A percentile compares a stretch with the other conserved stretches of the same genome.
These are phyloP conservation scores for Brachylomia viminalis DNA, from an alignment of 2,888 invertebrate genomes.

Conservation along the genomic window DNA sequence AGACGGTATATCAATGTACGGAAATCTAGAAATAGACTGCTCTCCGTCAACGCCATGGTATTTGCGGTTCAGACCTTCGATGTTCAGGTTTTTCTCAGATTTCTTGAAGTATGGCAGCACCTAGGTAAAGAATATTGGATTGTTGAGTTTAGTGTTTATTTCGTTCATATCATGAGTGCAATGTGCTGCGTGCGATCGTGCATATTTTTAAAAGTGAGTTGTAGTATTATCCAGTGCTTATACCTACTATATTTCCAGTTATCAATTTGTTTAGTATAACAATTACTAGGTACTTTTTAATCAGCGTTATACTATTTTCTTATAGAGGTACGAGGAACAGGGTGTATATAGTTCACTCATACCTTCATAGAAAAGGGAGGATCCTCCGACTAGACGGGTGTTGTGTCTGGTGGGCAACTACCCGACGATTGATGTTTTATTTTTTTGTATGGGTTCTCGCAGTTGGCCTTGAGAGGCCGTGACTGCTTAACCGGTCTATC, in stretches of 20 bases:
- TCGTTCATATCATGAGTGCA: not conserved
- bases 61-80: conserved; percentile 83
- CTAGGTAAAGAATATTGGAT: conserved; percentile 66
- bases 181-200: not conserved
- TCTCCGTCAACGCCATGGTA: conserved; percentile 91
- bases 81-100: conserved; percentile 91
- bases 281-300: not conserved
- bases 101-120: conserved; percentile 93
- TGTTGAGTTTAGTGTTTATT: not conserved
- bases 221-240: not conserved
- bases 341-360: too few relatives aligned
- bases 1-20: conserved; percentile 91
- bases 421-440: too few relatives aligned
- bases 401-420: too few relatives aligned
- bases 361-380: too few relatives aligned
- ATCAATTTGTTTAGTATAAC: not conserved
- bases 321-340: too few relatives aligned
- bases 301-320: not conserved
- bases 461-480: too few relatives aligned
- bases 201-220: not conserved
- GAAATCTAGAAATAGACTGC: conserved; percentile 90
- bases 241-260: not conserved
- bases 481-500: too few relatives aligned
- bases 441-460: too few relatives aligned
- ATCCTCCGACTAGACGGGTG: too few relatives aligned